A percentile compares a stretch with the other conserved stretches of the same genome.
These are phyloP conservation scores for Thalassophryne amazonica DNA, from an alignment of 2,797 vertebrate genomes.

Conservation along the genomic window DNA sequence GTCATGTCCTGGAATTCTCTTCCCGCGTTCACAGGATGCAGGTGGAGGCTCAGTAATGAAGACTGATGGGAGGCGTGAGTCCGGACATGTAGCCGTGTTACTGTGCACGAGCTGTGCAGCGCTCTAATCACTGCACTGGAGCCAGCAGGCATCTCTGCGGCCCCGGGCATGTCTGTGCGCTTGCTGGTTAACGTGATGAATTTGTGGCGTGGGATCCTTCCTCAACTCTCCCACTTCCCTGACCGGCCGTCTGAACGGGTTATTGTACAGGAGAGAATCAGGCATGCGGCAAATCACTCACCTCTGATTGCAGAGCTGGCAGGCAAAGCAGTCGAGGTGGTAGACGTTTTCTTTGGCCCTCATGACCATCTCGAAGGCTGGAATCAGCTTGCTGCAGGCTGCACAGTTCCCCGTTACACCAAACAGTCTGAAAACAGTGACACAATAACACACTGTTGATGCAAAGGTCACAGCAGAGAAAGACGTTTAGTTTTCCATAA, in stretches of 20 bases:
- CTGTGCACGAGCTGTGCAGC: not conserved
- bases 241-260: not conserved
- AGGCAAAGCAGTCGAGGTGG: conserved; percentile 98
- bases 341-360: conserved; percentile 98
- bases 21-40: conserved; percentile 8
- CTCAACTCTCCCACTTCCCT: not conserved
- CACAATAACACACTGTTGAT: not conserved
- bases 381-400: conserved; percentile 97
- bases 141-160: not conserved
- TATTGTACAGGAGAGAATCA: not conserved
- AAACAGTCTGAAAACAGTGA: conserved; percentile 83
- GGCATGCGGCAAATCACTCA: conserved; percentile 65
- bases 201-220: not conserved
- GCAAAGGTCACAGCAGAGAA: not conserved
- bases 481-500: no score
- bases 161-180: not conserved
- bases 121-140: conserved; percentile 2
- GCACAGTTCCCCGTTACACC: conserved; percentile 98
- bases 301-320: conserved; percentile 99
- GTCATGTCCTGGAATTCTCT: not conserved
- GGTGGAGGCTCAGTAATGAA: conserved; percentile 7
- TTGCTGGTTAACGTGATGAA: conserved; percentile 10
- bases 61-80: conserved; percentile 11
- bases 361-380: conserved; percentile 99
- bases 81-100: not conserved